Evolutionary conservation across 2,113 vertebrate species (phyloP).

Genomic region (Oceanodroma tethys): DNA sequence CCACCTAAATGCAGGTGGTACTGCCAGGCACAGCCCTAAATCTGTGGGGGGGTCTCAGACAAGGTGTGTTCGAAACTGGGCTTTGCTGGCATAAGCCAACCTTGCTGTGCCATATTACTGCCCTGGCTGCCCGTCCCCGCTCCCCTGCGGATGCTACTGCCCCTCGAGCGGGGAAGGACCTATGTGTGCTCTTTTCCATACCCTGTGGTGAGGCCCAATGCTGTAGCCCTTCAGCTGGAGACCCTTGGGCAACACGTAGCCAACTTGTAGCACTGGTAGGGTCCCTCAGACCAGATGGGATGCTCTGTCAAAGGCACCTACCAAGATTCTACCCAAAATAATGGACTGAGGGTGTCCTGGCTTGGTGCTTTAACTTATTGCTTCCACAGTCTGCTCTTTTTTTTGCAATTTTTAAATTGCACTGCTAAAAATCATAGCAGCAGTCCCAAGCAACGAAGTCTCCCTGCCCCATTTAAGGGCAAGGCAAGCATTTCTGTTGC

Average conservation of each 20-base stretch:
- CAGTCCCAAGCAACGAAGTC: background rate
- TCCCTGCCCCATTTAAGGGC: background rate
- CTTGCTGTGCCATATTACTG: background rate
- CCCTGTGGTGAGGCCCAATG: background rate
- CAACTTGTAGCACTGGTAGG: background rate
- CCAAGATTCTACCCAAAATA: background rate
- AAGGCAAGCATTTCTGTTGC: background rate
- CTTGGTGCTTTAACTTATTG: background rate
- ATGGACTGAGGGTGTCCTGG: background rate
- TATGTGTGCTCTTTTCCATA: background rate
- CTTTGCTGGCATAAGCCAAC: background rate
- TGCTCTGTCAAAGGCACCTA: background rate
- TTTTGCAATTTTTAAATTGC: background rate
- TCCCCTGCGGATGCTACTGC: background rate
- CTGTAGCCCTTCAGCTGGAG: background rate
- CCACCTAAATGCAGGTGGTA: background rate
- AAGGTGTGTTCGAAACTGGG: background rate
- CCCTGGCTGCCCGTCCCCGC: background rate
- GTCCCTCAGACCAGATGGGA: background rate
- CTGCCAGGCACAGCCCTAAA: background rate
- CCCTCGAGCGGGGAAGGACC: accelerated
- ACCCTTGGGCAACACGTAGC: background rate
- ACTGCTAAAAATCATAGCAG: background rate
- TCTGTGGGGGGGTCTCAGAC: background rate
- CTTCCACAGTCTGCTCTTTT: background rate